Evolutionary conservation across 2,888 invertebrate genomes (phyloP), one percentile per base, ranked within the genome.

Genomic region (Metallyticus violacea): DNA sequence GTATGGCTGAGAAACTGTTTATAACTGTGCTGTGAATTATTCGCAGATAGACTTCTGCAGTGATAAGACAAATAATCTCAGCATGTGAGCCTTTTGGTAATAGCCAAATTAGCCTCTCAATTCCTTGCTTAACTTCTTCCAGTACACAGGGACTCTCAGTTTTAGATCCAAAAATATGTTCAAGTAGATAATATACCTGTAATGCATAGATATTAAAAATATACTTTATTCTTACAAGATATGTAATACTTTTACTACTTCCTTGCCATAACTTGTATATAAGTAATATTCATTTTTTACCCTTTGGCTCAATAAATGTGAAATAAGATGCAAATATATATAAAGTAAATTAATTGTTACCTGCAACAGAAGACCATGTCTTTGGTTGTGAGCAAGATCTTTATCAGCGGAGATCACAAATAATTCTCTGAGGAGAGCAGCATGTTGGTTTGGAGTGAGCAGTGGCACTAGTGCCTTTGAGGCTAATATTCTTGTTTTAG

Each of bases 401-500:
- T 93, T 90, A 81, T 91, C 90, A 28, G 89, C 86, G 9, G 86
- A 76, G 6, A 83, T 27, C n/a, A 30, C 25, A 26, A 78, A 26
- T 25, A 86, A 78, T 22, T 77, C 62, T 26, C 26, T 29, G 2
- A 82, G 40, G 7, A 93, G 88, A 29, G 88, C 86, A 0, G 89
- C 84, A 28, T 90, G 89, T 62, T 90, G 90, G 82, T 91, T 91
- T 87, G 91, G 91, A 1, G 93, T 92, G 62, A 95, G 92, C 87
- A 96, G 91, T 27, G 95, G 93, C 26, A 94, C 93, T 30, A 95
- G 92, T 1, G 97, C 96, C 90, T 93, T 93, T 0, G 96, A 96
- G 1, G 96, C 96, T 88, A 97, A 93, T 89, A 94, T 93, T 77
- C 97, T 93, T 0, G 95, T 96, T 91, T 95, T 94, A 90, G 95